Percentiles rank a stretch among this genome's conserved stretches.
Evolutionary conservation across 2,113 vertebrate genomes (phyloP).

Genomic region (Petaurus breviceps): DNA sequence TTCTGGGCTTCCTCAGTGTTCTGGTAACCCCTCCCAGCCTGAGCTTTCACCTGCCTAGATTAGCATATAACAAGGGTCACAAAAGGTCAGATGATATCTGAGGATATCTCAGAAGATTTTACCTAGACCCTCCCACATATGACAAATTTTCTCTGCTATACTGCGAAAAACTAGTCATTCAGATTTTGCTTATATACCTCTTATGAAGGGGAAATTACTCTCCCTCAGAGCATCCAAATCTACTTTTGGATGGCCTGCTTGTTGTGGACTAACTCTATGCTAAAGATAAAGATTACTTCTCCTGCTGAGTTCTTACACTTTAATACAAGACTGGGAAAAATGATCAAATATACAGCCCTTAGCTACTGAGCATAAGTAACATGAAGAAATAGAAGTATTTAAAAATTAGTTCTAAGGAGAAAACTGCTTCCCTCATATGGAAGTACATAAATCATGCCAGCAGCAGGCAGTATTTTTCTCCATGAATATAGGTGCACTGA

Average conservation of each 20-base stretch:
- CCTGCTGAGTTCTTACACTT: not conserved
- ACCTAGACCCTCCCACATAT: not conserved
- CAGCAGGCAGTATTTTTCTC: not conserved
- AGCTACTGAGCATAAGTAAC: not conserved
- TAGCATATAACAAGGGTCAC: not conserved
- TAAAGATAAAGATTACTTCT: not conserved
- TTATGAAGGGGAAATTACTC: not conserved
- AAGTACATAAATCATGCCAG: not conserved
- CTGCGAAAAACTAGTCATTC: not conserved
- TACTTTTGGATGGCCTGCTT: not conserved
- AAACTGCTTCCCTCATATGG: not conserved
- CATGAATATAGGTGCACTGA: not conserved
- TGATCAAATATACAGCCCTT: not conserved
- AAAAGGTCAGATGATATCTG: not conserved
- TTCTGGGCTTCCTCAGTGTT: not conserved
- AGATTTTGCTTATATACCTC: not conserved
- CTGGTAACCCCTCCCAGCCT: not conserved
- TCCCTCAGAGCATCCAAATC: not conserved
- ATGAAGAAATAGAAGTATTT: not conserved
- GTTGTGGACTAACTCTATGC: not conserved
- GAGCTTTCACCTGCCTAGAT: not conserved
- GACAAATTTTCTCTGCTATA: not conserved
- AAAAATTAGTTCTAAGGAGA: not conserved
- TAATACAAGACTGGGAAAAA: not conserved
- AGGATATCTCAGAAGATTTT: not conserved